Percentiles rank a stretch among this genome's conserved stretches.
Conservation (phyloP, 23 tunicate genomes). For the Oikopleura dioica region DNA sequence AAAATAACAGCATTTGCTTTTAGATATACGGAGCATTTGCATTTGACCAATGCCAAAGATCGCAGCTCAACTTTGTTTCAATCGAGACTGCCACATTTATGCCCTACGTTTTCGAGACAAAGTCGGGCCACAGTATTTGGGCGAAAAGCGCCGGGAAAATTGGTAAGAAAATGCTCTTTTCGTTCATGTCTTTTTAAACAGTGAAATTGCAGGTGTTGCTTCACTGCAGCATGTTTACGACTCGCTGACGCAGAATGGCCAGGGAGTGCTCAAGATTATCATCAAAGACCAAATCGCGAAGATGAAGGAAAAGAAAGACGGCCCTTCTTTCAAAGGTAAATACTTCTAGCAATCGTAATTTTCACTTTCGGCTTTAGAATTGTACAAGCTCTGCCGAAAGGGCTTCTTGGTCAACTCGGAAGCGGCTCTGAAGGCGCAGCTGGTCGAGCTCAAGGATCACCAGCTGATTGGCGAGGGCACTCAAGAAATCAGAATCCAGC, state of each 20-base stretch:
- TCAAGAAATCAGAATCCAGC: neutral
- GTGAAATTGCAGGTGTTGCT: neutral
- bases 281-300: slow-evolving; percentile 5
- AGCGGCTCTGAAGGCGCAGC: neutral
- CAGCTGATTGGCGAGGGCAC: neutral
- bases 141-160: neutral
- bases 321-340: slow-evolving; percentile 2
- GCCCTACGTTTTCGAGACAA: neutral
- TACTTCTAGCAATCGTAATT: neutral
- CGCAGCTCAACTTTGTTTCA: neutral
- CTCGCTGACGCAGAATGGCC: slow-evolving; percentile 1
- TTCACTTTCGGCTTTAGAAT: neutral
- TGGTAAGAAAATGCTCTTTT: neutral
- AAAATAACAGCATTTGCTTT: too few species aligned
- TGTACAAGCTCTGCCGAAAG: neutral
- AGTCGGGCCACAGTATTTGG: neutral
- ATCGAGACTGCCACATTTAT: neutral
- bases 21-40: slow-evolving; percentile 1
- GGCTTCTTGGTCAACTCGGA: neutral
- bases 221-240: slow-evolving; percentile 8
- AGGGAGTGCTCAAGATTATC: neutral
- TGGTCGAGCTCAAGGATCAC: neutral
- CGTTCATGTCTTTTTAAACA: neutral
- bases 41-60: neutral
- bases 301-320: neutral